Conservation (phyloP, 2,113 vertebrate species). For the Gambusia holbrooki region DNA sequence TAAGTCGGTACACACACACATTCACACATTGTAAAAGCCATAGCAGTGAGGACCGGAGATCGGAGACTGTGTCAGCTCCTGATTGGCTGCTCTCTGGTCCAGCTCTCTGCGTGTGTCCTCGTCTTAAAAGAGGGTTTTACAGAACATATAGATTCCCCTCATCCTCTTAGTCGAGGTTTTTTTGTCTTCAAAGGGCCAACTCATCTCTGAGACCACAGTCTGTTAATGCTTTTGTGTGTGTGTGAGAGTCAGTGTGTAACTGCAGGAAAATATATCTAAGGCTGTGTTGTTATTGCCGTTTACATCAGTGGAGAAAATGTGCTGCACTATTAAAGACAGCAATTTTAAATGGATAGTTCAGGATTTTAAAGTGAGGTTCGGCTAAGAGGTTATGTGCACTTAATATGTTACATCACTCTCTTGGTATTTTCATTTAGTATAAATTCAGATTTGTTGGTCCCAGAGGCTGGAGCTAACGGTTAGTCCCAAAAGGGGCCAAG, state of each 20-base stretch:
- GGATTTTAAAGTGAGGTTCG: background rate
- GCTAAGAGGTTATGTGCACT: background rate
- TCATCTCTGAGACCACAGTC: conserved; percentile 70
- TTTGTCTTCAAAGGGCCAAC: conserved; percentile 75
- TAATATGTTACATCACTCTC: background rate
- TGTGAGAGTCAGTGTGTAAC: conserved; percentile 49
- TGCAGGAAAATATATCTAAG: conserved; percentile 42
- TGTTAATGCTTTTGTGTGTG: conserved; percentile 62
- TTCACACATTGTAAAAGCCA: conserved; percentile 38
- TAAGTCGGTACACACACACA: conserved; percentile 22
- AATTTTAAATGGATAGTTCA: background rate
- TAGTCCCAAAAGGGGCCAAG: background rate
- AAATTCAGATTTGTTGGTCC: background rate
- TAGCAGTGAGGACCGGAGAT: conserved; percentile 47
- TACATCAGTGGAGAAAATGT: conserved; percentile 35
- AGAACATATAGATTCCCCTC: conserved; percentile 67
- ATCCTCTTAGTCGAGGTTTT: conserved; percentile 71
- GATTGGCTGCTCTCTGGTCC: conserved; percentile 64
- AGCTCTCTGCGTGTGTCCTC: conserved; percentile 64
- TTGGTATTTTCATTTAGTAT: background rate
- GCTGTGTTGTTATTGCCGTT: conserved; percentile 50
- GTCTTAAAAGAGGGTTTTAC: conserved; percentile 41
- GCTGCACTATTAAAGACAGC: conserved; percentile 15
- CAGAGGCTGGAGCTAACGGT: background rate
- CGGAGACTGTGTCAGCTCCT: conserved; percentile 55